Base-by-base conservation (phyloP, 2,113 vertebrate species). In the Hipposideros armiger region DNA sequence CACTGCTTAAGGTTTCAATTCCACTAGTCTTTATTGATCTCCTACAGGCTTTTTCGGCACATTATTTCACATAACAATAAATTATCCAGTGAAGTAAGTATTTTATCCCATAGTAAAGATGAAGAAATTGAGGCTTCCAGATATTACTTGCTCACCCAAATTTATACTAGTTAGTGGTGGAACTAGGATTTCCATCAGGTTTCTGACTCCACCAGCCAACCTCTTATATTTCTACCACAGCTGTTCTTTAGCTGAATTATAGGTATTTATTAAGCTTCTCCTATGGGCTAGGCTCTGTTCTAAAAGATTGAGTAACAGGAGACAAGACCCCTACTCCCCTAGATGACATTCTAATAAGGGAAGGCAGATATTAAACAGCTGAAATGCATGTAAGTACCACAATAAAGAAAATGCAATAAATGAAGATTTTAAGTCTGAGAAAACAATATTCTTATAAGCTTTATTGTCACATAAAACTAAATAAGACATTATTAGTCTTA, bases 31-130 rank as follows among this genome's bases (percentile, higher is more conserved):
- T 78, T 91, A 72, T 90, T 67, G 76, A 90, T 76, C 32, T 24
- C 22, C 22, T 78, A n/a, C 7, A 81, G 72, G n/a, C 50, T 60
- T 87, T 84, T 86, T 66, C 72, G 3, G 2, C 15, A 78, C n/a
- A 69, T 16, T n/a, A 80, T 88, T 64, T 84, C 40, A 45, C 3
- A 1, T 66, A 42, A 28, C 26, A 70, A 45, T 64, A 66, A 36
- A 26, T 74, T 84, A 47, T 24, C 36, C 6, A 47, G 36, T 56
- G 81, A 87, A 67, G 24, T 40, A 69, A 95, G 22, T 80, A 84
- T 91, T 91, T 80, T 84, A 81, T 74, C 28, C 50, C 76, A 36
- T 16, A 80, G n/a, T 72, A 64, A 93, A 87, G 74, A 40, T 54
- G 42, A 85, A 54, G 58, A 47, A 87, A 60, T 4, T 19, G 32